These are phyloP conservation scores for Agelastica alni DNA, from an alignment of 2,888 invertebrate genomes.

Conservation along the genomic window DNA sequence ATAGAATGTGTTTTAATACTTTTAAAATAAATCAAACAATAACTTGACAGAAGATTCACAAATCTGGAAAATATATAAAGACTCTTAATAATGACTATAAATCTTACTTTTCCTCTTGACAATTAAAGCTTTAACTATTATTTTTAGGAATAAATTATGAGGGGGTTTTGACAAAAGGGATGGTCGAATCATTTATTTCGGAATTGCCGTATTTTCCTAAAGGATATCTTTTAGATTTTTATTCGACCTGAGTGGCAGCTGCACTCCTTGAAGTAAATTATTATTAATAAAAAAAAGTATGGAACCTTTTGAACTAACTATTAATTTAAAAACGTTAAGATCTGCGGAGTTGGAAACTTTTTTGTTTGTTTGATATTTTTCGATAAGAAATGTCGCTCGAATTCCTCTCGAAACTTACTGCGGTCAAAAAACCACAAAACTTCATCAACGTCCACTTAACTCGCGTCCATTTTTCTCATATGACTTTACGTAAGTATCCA, in stretches of 20 bases:
- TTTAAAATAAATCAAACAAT: too few species aligned
- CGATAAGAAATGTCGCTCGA: background rate
- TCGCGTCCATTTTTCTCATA: conserved; percentile 23
- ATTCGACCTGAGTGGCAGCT: too few species aligned
- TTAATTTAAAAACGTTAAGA: too few species aligned
- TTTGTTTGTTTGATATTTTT: conserved; percentile 1
- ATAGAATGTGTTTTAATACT: too few species aligned
- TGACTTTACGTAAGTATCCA: conserved; percentile 17
- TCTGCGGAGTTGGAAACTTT: too few species aligned
- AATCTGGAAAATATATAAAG: conserved; percentile 14
- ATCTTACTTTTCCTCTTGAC: conserved; percentile 12
- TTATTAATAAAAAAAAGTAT: too few species aligned
- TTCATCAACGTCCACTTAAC: conserved; percentile 23
- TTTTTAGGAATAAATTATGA: conserved; percentile 18
- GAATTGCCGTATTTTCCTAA: background rate
- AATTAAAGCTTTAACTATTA: conserved; percentile 23
- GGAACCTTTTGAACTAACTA: too few species aligned
- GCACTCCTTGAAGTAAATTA: too few species aligned
- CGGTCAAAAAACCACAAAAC: conserved; percentile 20
- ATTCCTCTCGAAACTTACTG: conserved; percentile 7
- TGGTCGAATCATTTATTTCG: conserved; percentile 9
- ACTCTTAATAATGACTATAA: conserved; percentile 13
- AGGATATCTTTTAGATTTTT: background rate
- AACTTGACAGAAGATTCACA: conserved; percentile 11
- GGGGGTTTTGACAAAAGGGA: background rate